Evolutionary conservation across 2,797 vertebrate species (phyloP), one percentile per base, ranked within the genome.

Genomic region (Nannoperca obscura): DNA sequence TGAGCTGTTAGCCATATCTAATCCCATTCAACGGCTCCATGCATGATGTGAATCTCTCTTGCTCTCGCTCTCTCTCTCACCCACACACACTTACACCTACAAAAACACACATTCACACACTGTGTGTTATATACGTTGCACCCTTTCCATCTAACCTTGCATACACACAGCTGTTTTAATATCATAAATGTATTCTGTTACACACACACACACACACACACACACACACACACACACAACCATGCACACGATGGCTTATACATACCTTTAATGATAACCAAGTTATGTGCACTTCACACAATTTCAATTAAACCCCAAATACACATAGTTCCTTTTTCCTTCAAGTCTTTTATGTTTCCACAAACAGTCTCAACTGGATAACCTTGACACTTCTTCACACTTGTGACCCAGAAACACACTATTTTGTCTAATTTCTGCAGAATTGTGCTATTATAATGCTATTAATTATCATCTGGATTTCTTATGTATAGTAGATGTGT

Each of bases 1-100:
- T 74, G 78, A 88, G 84, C 85, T 80, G 78, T 80, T 78, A 72
- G 79, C 86, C 78, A 85, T 78, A 83, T 87, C 74, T 88, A 87
- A 89, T 88, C 86, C 76, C 50, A 87, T 87, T 86, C 84, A 83
- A 47, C 10, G 15, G 81, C 81, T 84, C 65, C 69, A 57, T 50
- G 74, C 78, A 74, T 63, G 74, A 74, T 84, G 77, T 67, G 19
- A 34, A 69, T 63, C 58, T 27, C 24, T 27, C 24, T 27, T 27
- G 24, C 24, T 27, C 24, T 27, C 24, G 24, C 24, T 27, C 24
- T 27, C 24, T 27, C 24, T 27, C 24, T 27, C 24, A 27, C 24
- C 1, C 24, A 27, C 24, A 27, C 24, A 74, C 42, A 62, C n/a
- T n/a, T 2, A n/a, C 49, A 76, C 67, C 14, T 19, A 42, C 32